A percentile compares a stretch with the other conserved stretches of the same genome.
phyloP scores from a whole-genome alignment of 37 sponge, comb jelly and placozoan genomes.

The Chondrosia reniformis region DNA sequence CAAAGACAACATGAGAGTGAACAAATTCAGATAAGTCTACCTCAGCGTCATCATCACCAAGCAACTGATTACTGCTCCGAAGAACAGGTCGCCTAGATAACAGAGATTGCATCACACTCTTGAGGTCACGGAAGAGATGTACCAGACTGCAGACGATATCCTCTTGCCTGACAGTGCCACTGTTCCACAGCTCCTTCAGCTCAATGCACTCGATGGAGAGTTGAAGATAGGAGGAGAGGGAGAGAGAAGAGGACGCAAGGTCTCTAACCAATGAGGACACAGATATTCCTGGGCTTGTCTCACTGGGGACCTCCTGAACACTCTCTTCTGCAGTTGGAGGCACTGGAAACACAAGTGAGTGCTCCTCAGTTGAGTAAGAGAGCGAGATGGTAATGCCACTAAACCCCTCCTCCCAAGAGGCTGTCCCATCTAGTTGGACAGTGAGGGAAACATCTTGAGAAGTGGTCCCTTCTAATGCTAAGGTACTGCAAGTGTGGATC shows the following conservation, averaged over 20 bases:
- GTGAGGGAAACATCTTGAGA: neutral
- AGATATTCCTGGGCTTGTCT: too few species aligned
- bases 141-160: neutral
- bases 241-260: too few species aligned
- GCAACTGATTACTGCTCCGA: too few species aligned
- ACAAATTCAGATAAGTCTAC: too few species aligned
- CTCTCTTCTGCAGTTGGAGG: neutral
- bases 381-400: neutral
- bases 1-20: too few species aligned
- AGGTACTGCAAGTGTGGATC: neutral
- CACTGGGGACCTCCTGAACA: neutral
- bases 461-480: neutral
- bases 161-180: neutral
- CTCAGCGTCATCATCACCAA: too few species aligned
- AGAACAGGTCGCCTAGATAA: too few species aligned
- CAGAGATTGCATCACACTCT: slow-evolving; percentile 1
- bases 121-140: neutral
- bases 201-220: neutral
- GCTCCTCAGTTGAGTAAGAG: neutral
- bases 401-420: neutral
- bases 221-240: too few species aligned
- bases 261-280: too few species aligned
- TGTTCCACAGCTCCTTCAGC: neutral
- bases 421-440: neutral
- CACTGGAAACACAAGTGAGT: slow-evolving; percentile 1